phyloP scores from a whole-genome alignment of 2,797 vertebrate genomes.

The Pygocentrus nattereri region DNA sequence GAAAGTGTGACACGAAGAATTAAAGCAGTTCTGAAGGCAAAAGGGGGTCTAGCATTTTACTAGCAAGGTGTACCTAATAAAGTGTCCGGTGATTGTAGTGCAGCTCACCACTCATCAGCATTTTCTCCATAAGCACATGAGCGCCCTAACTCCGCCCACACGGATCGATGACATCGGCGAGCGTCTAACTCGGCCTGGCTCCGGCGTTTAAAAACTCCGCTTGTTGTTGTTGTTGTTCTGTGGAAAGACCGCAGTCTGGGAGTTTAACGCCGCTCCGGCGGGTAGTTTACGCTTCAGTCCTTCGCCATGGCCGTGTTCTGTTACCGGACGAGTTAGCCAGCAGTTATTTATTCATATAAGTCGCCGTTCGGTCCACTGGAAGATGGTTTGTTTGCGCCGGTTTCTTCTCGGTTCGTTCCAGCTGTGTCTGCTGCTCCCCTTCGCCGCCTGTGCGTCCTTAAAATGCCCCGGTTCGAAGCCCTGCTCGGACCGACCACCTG shows the following conservation, averaged over 20 bases:
- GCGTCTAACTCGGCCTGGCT: conserved; percentile 7
- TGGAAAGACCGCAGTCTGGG: background rate
- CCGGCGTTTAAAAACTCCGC: conserved; percentile 40
- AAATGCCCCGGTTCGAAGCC: conserved; percentile 58
- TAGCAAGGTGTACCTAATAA: too few relatives aligned
- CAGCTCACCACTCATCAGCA: background rate
- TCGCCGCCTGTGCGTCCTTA: conserved; percentile 54
- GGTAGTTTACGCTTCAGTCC: background rate
- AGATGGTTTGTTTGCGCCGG: conserved; percentile 49
- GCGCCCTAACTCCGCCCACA: conserved; percentile 24
- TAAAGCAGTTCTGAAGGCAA: too few relatives aligned
- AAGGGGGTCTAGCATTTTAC: too few relatives aligned
- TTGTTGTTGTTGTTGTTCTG: background rate
- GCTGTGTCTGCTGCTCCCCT: conserved; percentile 53
- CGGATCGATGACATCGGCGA: conserved; percentile 14
- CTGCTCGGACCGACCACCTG: conserved; percentile 72
- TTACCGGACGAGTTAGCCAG: background rate
- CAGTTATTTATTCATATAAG: background rate
- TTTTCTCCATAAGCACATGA: background rate
- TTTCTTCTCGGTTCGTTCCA: conserved; percentile 43
- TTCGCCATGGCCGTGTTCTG: background rate
- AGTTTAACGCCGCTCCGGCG: too few relatives aligned
- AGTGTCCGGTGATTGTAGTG: too few relatives aligned
- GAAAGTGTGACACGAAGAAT: too few relatives aligned
- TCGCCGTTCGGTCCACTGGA: conserved; percentile 37